These are phyloP conservation scores for Zapus hudsonius DNA, from an alignment of 2,113 vertebrate species.

Conservation along the genomic window DNA sequence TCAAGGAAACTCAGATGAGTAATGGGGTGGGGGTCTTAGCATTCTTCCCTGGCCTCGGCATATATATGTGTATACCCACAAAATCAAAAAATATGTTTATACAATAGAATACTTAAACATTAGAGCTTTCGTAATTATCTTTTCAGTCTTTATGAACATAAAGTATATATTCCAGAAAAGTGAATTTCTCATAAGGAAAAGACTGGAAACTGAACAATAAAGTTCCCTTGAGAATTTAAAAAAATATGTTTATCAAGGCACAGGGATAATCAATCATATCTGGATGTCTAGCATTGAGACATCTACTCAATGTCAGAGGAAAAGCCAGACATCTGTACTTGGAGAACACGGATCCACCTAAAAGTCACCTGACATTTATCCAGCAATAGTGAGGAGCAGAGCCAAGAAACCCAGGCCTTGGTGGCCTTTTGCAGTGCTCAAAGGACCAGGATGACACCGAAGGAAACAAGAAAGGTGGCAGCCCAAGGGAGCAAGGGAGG, in stretches of 20 bases:
- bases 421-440: neutral
- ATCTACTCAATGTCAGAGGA: neutral
- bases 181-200: conserved; percentile 36
- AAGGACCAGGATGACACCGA: neutral
- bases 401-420: neutral
- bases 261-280: neutral
- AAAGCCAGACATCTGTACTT: neutral
- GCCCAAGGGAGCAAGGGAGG: neutral
- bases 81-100: too few species aligned
- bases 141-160: conserved; percentile 13
- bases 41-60: too few species aligned
- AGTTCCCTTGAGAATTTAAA: neutral
- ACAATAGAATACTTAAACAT: neutral
- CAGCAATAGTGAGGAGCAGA: neutral
- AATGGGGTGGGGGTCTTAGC: too few species aligned
- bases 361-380: neutral
- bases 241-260: too few species aligned
- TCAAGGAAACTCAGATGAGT: too few species aligned
- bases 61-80: too few species aligned
- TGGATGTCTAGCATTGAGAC: too few species aligned
- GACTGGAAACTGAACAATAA: neutral
- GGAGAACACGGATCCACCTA: neutral
- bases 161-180: neutral
- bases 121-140: conserved; percentile 33
- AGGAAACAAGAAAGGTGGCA: neutral